Percentiles rank a stretch among this genome's conserved stretches.
phyloP scores from a whole-genome alignment of 2,888 invertebrate genomes.

The Barypeithes pellucidus region DNA sequence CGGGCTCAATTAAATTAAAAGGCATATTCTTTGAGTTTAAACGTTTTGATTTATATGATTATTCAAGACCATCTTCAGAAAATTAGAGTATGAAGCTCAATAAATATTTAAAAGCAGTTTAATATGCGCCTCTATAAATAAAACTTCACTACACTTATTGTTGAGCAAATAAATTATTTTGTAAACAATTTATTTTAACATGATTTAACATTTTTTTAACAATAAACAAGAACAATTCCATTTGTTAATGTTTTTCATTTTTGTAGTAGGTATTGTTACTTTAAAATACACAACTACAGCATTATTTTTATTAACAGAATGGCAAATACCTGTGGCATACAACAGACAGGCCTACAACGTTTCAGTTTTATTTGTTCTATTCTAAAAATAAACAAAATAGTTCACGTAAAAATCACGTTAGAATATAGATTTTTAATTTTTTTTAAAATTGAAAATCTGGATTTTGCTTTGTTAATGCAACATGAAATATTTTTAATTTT shows the following conservation, averaged over 20 bases:
- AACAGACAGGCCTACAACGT: not conserved
- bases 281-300: not conserved
- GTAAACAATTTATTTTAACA: no score
- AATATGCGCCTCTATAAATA: no score
- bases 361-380: conserved; percentile 1
- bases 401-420: conserved; percentile 1
- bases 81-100: no score
- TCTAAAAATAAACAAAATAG: conserved; percentile 8
- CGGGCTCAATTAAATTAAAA: no score
- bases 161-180: no score
- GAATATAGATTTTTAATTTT: not conserved
- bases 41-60: no score
- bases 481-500: not conserved
- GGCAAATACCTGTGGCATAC: conserved; percentile 1
- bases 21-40: no score
- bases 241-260: not conserved
- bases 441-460: not conserved
- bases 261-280: not conserved
- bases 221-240: not conserved
- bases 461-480: not conserved
- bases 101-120: no score
- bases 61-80: no score
- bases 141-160: no score
- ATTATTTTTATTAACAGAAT: conserved; percentile 13
- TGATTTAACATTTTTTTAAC: no score